A percentile compares a stretch with the other conserved stretches of the same genome.
These are phyloP conservation scores for Lasiurus borealis DNA, from an alignment of 2,113 vertebrate genomes.

Conservation along the genomic window DNA sequence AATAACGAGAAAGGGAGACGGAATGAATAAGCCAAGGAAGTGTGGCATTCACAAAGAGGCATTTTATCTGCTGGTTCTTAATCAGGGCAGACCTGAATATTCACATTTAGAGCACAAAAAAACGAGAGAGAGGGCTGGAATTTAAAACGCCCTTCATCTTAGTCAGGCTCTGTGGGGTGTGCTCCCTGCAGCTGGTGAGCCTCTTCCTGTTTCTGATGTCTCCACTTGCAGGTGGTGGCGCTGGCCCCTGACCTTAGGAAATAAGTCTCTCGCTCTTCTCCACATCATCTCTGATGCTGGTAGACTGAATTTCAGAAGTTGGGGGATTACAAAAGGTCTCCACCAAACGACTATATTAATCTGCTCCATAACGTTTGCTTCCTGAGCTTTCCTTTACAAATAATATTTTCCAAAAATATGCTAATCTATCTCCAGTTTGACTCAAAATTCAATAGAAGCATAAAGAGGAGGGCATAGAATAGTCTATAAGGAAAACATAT, in stretches of 20 bases:
- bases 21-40: slow-evolving; percentile 51
- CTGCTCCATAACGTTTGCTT: slow-evolving; percentile 34
- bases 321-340: slow-evolving; percentile 43
- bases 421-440: not conserved
- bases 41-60: slow-evolving; percentile 58
- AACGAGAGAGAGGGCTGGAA: not conserved
- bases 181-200: slow-evolving; percentile 44
- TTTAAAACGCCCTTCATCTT: slow-evolving; percentile 65
- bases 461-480: not conserved
- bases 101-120: slow-evolving; percentile 65
- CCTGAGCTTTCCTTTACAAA: not conserved
- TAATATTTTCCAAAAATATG: slow-evolving; percentile 30
- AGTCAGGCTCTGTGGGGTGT: not conserved
- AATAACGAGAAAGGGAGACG: slow-evolving; percentile 47
- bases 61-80: slow-evolving; percentile 60
- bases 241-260: slow-evolving; percentile 44
- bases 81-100: slow-evolving; percentile 62
- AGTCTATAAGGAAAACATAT: not conserved
- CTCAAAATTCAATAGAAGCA: not conserved
- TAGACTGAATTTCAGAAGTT: not conserved
- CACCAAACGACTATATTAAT: slow-evolving; percentile 49
- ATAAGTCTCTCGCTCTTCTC: not conserved
- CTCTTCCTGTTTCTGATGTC: slow-evolving; percentile 38
- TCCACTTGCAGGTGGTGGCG: slow-evolving; percentile 13
- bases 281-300: not conserved